Evolutionary conservation across 2,113 vertebrate genomes (phyloP).

Genomic region (Aspiorhynchus laticeps): DNA sequence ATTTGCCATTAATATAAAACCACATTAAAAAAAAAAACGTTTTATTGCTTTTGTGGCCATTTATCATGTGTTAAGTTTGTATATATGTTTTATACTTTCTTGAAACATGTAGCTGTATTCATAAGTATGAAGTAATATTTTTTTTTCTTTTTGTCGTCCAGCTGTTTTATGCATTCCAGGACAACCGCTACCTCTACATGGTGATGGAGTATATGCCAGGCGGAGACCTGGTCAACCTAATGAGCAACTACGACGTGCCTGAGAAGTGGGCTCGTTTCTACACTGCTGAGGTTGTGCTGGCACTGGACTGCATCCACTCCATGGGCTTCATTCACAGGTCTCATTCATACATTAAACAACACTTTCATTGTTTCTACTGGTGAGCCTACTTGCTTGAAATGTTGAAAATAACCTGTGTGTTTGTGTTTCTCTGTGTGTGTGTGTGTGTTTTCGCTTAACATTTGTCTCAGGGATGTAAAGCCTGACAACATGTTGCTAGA

Average conservation of each 20-base stretch:
- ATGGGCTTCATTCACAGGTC: constrained; percentile 99
- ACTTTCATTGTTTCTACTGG: too few relatives aligned
- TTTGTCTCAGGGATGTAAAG: constrained; percentile 89
- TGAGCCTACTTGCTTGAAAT: background rate
- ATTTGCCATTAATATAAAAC: too few relatives aligned
- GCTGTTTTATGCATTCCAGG: constrained; percentile 99
- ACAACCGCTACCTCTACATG: constrained; percentile 98
- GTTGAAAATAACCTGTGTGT: background rate
- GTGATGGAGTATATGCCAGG: constrained; percentile 99
- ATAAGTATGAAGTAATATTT: background rate
- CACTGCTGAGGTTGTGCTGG: constrained; percentile 97
- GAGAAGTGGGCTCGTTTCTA: constrained; percentile 99
- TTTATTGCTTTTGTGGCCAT: too few relatives aligned
- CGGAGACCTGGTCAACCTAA: constrained; percentile 96
- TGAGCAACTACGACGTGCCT: constrained; percentile 98
- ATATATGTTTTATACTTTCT: too few relatives aligned
- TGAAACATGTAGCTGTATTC: too few relatives aligned
- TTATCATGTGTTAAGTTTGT: too few relatives aligned
- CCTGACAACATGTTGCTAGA: constrained; percentile 99
- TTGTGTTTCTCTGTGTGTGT: background rate
- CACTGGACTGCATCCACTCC: constrained; percentile 96
- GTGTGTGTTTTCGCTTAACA: background rate
- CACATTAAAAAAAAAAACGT: too few relatives aligned
- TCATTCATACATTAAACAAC: background rate
- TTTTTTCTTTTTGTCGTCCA: constrained; percentile 55